phyloP scores from a whole-genome alignment of 2,797 vertebrate genomes.

The Falco rusticolus region DNA sequence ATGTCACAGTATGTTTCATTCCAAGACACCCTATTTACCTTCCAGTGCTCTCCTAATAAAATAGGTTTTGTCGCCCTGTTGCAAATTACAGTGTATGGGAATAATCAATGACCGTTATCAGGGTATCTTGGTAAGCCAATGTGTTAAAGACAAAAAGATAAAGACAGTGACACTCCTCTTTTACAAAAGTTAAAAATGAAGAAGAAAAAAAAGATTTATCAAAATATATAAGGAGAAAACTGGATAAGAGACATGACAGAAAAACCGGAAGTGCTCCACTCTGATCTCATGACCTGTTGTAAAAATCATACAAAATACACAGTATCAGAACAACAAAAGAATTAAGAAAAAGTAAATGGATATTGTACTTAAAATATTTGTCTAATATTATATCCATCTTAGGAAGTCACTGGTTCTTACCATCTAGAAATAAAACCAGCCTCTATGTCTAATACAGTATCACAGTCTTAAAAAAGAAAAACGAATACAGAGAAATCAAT shows the following conservation, averaged over 20 bases:
- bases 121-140: not conserved
- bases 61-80: not conserved
- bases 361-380: not conserved
- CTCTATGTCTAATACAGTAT: not conserved
- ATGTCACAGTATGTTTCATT: not conserved
- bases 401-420: not conserved
- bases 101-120: not conserved
- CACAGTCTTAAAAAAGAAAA: not conserved
- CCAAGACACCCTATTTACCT: not conserved
- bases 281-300: not conserved
- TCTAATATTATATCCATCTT: not conserved
- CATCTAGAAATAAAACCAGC: not conserved
- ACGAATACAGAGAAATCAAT: conserved; percentile 13
- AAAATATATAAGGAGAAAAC: not conserved
- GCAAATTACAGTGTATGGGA: not conserved
- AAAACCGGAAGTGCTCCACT: not conserved
- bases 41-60: not conserved
- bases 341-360: not conserved
- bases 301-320: not conserved
- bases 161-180: not conserved
- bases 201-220: not conserved
- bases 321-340: not conserved
- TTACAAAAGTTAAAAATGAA: not conserved
- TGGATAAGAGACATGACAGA: not conserved
- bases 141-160: not conserved